These are phyloP conservation scores for Larimichthys polyactis DNA, from an alignment of 2,113 vertebrate genomes.

Conservation along the genomic window DNA sequence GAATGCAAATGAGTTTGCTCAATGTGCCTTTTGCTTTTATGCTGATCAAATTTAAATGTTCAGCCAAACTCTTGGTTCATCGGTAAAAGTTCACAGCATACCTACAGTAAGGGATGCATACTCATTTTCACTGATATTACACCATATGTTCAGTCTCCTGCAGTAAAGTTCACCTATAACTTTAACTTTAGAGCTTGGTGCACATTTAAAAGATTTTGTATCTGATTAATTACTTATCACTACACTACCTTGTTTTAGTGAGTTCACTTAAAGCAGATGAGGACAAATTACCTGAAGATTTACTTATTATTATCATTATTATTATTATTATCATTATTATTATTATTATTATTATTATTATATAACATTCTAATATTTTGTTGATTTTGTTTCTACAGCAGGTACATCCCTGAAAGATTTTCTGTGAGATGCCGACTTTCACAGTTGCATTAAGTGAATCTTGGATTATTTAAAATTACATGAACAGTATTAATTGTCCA, in stretches of 20 bases:
- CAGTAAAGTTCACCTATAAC: background rate
- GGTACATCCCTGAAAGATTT: background rate
- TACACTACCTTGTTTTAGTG: background rate
- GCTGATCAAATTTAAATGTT: constrained; percentile 42
- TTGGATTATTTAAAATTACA: too few relatives aligned
- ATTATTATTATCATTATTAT: background rate
- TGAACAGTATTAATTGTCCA: too few relatives aligned
- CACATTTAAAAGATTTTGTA: background rate
- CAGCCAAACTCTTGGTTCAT: constrained; percentile 31
- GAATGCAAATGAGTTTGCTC: constrained; percentile 44
- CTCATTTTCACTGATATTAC: background rate
- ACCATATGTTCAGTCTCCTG: background rate
- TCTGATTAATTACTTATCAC: background rate
- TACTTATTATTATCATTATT: background rate
- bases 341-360: too few relatives aligned
- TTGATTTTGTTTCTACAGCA: background rate
- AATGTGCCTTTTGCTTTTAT: constrained; percentile 40
- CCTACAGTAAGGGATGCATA: background rate
- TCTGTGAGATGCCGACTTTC: background rate
- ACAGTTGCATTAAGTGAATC: background rate
- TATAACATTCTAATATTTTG: too few relatives aligned
- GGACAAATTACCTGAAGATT: constrained; percentile 1
- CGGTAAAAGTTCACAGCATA: background rate
- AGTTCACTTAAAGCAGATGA: constrained; percentile 9
- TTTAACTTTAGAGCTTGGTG: background rate